phyloP scores from a whole-genome alignment of 2,113 vertebrate species.

The Megaleporinus macrocephalus region DNA sequence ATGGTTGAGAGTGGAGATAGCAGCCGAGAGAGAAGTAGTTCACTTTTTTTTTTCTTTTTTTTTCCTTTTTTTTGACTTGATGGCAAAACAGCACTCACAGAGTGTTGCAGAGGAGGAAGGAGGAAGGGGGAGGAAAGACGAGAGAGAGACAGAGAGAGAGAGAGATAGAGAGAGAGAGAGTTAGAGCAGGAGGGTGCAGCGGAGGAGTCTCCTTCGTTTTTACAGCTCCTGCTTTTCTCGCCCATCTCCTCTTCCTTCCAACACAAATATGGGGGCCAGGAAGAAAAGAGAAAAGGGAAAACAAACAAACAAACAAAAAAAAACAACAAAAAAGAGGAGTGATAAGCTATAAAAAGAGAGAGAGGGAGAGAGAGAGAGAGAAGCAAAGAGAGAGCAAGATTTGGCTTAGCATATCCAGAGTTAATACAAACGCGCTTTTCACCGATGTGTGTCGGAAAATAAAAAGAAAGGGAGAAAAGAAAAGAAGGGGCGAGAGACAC shows the following conservation, averaged over 20 bases:
- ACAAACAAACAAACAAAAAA: constrained; percentile 1
- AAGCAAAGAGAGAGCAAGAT: constrained; percentile 53
- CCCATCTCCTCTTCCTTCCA: constrained; percentile 54
- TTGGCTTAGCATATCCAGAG: constrained; percentile 60
- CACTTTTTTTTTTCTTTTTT: constrained; percentile 52
- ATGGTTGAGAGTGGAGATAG: constrained; percentile 79
- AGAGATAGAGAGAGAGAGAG: constrained; percentile 43
- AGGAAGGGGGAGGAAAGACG: constrained; percentile 62
- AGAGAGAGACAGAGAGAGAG: constrained; percentile 29
- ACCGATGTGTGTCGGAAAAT: constrained; percentile 43
- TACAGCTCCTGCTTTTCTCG: constrained; percentile 57
- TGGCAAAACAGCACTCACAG: constrained; percentile 74
- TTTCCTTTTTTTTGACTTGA: constrained; percentile 67
- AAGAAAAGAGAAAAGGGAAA: constrained; percentile 13
- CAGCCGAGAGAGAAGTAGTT: constrained; percentile 82
- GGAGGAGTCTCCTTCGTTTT: constrained; percentile 58
- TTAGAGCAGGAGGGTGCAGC: constrained; percentile 56
- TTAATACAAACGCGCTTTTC: constrained; percentile 55
- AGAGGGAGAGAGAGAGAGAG: constrained; percentile 13
- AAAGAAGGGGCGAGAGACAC: constrained; percentile 46
- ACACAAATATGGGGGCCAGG: constrained; percentile 40
- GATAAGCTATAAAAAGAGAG: constrained; percentile 35
- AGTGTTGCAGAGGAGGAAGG: constrained; percentile 61
- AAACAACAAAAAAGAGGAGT: constrained; percentile 36
- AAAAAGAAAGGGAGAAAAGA: constrained; percentile 17